A percentile compares a stretch with the other conserved stretches of the same genome.
Conservation (phyloP, 2,888 invertebrate species). For the Zaprionus bogoriensis region DNA sequence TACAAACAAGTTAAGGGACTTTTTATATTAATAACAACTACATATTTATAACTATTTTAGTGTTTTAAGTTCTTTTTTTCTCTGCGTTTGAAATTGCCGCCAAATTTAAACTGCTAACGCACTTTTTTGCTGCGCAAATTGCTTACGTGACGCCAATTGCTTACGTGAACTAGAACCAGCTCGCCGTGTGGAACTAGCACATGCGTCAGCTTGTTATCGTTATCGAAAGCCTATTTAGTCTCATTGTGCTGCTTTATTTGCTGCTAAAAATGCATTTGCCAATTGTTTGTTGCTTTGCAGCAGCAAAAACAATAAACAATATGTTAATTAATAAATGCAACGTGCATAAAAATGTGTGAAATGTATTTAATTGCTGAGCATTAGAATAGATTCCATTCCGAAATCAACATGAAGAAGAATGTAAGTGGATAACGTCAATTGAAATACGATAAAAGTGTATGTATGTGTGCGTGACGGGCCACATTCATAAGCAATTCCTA, state of each 20-base stretch:
- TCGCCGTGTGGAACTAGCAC: not conserved
- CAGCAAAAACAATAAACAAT: not conserved
- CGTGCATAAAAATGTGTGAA: not conserved
- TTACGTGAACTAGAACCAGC: not conserved
- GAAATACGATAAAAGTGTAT: not conserved
- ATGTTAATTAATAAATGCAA: not conserved
- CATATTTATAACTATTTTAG: not conserved
- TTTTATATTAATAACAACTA: not conserved
- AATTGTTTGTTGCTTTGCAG: not conserved
- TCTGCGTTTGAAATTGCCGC: not conserved
- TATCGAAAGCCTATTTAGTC: not conserved
- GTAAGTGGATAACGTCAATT: constrained; percentile 12
- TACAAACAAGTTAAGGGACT: constrained; percentile 23
- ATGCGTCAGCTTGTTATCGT: constrained; percentile 10
- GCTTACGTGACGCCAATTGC: not conserved
- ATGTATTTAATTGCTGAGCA: not conserved
- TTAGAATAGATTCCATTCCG: not conserved
- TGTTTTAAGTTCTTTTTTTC: not conserved
- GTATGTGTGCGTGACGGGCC: not conserved
- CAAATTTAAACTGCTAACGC: not conserved
- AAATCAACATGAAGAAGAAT: not conserved
- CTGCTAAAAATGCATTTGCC: constrained; percentile 4
- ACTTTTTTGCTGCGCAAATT: constrained; percentile 1
- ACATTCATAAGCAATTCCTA: not conserved
- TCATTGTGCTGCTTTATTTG: constrained; percentile 2